Evolutionary conservation across 2,797 vertebrate genomes (phyloP).

Genomic region (Epinephelus malabaricus): DNA sequence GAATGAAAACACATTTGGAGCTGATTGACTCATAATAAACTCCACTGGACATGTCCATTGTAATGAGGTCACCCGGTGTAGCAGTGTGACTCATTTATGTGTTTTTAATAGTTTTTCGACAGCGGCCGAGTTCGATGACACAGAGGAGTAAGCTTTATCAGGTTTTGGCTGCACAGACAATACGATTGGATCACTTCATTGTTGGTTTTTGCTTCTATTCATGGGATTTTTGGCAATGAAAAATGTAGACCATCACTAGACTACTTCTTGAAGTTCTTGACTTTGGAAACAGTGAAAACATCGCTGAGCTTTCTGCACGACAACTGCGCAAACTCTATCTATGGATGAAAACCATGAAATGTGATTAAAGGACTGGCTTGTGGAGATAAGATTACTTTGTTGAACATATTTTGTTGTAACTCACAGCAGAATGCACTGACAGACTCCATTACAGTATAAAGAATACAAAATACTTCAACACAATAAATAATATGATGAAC

Average conservation of each 20-base stretch:
- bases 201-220: neutral
- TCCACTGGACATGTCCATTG: too few relatives aligned
- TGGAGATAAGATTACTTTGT: neutral
- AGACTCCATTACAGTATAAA: neutral
- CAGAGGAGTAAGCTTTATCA: too few relatives aligned
- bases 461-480: neutral
- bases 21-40: too few relatives aligned
- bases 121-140: too few relatives aligned
- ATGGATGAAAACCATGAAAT: neutral
- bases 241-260: neutral
- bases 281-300: neutral
- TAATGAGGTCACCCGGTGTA: too few relatives aligned
- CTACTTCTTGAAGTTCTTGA: neutral
- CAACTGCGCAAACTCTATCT: slow-evolving; percentile 1
- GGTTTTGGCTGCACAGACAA: too few relatives aligned
- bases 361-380: too few relatives aligned
- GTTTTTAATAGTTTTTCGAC: too few relatives aligned
- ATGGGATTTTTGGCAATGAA: neutral
- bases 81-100: too few relatives aligned
- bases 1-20: too few relatives aligned
- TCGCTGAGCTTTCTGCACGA: neutral
- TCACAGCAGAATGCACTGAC: neutral
- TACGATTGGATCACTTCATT: too few relatives aligned
- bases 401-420: neutral
- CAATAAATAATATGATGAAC: neutral